Percentiles rank a stretch among this genome's conserved stretches.
Evolutionary conservation across 2,113 vertebrate species (phyloP).

Genomic region (Takifugu flavidus): DNA sequence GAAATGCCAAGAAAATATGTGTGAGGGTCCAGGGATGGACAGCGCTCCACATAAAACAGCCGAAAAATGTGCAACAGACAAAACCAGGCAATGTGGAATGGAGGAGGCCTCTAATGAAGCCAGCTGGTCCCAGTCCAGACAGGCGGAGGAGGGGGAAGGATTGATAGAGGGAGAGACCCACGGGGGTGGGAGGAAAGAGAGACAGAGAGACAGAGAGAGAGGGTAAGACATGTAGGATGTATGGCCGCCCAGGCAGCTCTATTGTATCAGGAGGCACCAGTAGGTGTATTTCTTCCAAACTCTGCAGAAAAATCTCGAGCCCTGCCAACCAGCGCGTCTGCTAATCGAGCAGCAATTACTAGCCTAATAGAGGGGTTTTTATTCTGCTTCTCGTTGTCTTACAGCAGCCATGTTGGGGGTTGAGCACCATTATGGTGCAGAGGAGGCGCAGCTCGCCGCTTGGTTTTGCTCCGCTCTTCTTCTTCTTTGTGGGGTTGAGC

Average conservation of each 20-base stretch:
- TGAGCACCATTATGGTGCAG: conserved; percentile 34
- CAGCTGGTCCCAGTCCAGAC: conserved; percentile 82
- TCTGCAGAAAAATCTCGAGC: conserved; percentile 61
- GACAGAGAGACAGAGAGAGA: conserved; percentile 48
- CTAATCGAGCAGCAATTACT: conserved; percentile 81
- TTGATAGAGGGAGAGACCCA: conserved; percentile 69
- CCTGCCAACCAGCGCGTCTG: conserved; percentile 78
- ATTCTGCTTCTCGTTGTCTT: conserved; percentile 32
- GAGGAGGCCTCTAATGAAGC: conserved; percentile 78
- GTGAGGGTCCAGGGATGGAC: conserved; percentile 76
- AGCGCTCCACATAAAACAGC: conserved; percentile 80
- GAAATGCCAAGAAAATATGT: conserved; percentile 78
- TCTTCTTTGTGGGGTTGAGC: too few relatives aligned
- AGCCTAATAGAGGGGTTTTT: conserved; percentile 75
- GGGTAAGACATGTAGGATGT: conserved; percentile 78
- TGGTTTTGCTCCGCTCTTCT: too few relatives aligned
- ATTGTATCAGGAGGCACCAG: conserved; percentile 83
- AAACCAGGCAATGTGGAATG: conserved; percentile 78
- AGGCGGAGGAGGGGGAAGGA: conserved; percentile 73
- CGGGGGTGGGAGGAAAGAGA: conserved; percentile 57
- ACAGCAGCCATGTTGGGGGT: conserved; percentile 31
- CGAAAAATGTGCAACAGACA: conserved; percentile 80
- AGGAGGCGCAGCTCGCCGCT: not conserved
- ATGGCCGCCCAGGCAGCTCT: conserved; percentile 75
- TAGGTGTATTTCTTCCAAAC: conserved; percentile 78